Conservation (phyloP, 2,797 vertebrate genomes). For the Bucorvus abyssinicus region DNA sequence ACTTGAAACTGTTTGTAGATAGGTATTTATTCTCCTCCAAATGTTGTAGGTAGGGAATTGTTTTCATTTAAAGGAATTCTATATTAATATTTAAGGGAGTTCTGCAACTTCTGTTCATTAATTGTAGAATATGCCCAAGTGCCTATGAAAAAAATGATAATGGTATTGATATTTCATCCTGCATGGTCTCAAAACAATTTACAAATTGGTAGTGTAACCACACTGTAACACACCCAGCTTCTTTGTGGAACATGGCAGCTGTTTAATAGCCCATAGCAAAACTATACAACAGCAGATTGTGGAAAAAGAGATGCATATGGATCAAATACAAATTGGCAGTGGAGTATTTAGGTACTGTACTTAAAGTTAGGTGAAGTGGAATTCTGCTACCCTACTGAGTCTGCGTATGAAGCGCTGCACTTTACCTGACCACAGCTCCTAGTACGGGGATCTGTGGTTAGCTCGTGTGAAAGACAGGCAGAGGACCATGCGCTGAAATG, state of each 20-base stretch:
- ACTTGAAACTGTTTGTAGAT: background rate
- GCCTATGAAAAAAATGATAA: slow-evolving; percentile 51
- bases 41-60: background rate
- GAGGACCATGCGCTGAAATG: background rate
- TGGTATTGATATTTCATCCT: slow-evolving; percentile 62
- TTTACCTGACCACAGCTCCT: background rate
- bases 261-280: slow-evolving; percentile 65
- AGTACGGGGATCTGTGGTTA: background rate
- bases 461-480: background rate
- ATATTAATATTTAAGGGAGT: slow-evolving; percentile 58
- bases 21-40: slow-evolving; percentile 9
- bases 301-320: slow-evolving; percentile 40
- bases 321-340: slow-evolving; percentile 52
- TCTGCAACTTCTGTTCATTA: slow-evolving; percentile 61
- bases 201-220: slow-evolving; percentile 34
- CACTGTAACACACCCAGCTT: slow-evolving; percentile 34
- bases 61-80: slow-evolving; percentile 41
- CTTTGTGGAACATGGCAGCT: slow-evolving; percentile 59
- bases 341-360: slow-evolving; percentile 32
- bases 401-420: background rate
- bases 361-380: slow-evolving; percentile 17
- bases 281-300: slow-evolving; percentile 48
- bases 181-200: slow-evolving; percentile 60
- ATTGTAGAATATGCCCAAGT: slow-evolving; percentile 53
- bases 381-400: background rate